Evolutionary conservation across 2,113 vertebrate genomes (phyloP), one percentile per base, ranked within the genome.

Genomic region (Corythaeola cristata): DNA sequence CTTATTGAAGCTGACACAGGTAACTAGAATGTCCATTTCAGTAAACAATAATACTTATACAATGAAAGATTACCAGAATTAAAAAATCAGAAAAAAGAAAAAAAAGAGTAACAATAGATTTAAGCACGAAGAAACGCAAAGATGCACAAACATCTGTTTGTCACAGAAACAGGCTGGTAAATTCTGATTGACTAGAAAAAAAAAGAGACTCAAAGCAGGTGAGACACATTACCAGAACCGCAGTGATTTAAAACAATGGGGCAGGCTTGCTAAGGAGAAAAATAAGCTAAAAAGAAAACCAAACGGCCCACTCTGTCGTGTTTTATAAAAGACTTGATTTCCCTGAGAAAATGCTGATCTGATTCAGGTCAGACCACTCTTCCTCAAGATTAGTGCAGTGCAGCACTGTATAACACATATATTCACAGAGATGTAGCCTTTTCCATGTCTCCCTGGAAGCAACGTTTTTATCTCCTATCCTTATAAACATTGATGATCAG

Each of bases 211-310:
- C 19, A 47, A 23, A 56, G 3, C 3, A 15, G 15, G 6, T 39
- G 47, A 94, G 59, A 28, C 0, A 0, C 18, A 6, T 55, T 26
- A 75, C 0, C 1, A 64, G 32, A 44, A 32, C 4, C 2, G 16
- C 16, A 58, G 20, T 5, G 33, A 80, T 62, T 88, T 72, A 45
- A 83, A 88, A 18, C 5, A 64, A 79, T 0, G 0, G 35, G 33
- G 4, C 23, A 69, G 58, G 23, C 26, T 74, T 27, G 5, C 12
- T 39, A 58, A 52, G 6, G 8, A 10, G 3, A 27, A 85, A 85
- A 79, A 32, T 3, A 24, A 35, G 47, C 19, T 5, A 47, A 60
- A 76, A 49, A 5, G 5, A 15, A 81, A 55, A 1, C 12, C 11
- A 24, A 32, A 22, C 11, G 67, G 56, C 6, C 9, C 17, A 55